Conservation (phyloP, 2,888 invertebrate genomes). For the Chesias legatella region DNA sequence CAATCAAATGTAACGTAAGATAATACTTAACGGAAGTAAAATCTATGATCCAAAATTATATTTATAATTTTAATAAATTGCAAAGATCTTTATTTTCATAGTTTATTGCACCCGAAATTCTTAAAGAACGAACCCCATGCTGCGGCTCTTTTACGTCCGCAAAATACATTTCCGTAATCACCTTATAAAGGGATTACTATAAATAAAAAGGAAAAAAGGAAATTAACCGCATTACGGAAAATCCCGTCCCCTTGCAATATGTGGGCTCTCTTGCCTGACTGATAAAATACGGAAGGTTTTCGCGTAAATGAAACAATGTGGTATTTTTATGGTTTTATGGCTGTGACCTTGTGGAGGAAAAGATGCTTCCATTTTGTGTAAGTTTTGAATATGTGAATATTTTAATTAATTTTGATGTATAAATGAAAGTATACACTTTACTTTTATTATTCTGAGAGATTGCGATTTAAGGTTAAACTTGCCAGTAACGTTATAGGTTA, state of each 20-base stretch:
- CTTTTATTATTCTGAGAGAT: no score
- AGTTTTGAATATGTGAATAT: no score
- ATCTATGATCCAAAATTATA: no score
- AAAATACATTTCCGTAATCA: slow-evolving; percentile 81
- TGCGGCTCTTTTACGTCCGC: slow-evolving; percentile 78
- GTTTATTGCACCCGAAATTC: slow-evolving; percentile 43
- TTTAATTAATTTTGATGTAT: no score
- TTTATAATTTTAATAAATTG: slow-evolving; percentile 3
- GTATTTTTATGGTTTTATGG: slow-evolving; percentile 59
- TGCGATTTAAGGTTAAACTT: no score
- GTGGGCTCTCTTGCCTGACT: slow-evolving; percentile 63
- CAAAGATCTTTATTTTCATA: slow-evolving; percentile 13
- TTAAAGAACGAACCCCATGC: slow-evolving; percentile 60
- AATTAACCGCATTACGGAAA: slow-evolving; percentile 80
- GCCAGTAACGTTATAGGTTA: no score
- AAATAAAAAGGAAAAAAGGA: slow-evolving; percentile 80
- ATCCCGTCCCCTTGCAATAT: slow-evolving; percentile 75
- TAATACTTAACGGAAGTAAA: no score
- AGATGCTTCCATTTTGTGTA: slow-evolving; percentile 3
- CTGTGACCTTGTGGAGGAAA: slow-evolving; percentile 32
- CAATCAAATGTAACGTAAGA: no score
- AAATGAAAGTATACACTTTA: no score
- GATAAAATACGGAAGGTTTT: slow-evolving; percentile 73
- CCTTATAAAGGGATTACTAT: slow-evolving; percentile 81
- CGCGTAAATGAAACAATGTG: slow-evolving; percentile 74